phyloP scores from a whole-genome alignment of 2,888 invertebrate species.

The Eristalis arbustorum region DNA sequence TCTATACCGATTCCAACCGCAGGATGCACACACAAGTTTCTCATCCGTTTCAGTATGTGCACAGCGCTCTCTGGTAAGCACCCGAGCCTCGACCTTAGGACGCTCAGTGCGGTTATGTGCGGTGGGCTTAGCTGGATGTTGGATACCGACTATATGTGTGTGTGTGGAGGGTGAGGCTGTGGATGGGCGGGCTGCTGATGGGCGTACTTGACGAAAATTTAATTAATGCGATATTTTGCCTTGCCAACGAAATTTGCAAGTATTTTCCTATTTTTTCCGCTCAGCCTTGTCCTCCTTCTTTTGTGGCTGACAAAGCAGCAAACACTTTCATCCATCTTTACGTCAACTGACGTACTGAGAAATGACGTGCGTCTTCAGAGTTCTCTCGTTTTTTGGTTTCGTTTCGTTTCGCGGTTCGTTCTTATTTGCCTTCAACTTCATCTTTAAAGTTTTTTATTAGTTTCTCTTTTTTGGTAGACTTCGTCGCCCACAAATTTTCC shows the following conservation, averaged over 20 bases:
- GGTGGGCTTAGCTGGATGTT: slow-evolving; percentile 41
- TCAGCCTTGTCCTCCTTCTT: not conserved
- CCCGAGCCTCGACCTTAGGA: not conserved
- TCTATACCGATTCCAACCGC: slow-evolving; percentile 50
- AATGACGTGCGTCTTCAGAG: slow-evolving; percentile 48
- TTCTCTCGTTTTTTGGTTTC: slow-evolving; percentile 16
- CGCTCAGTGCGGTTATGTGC: slow-evolving; percentile 27
- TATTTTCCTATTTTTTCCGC: slow-evolving; percentile 6
- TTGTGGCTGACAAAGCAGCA: slow-evolving; percentile 63
- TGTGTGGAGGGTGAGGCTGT: too few relatives aligned
- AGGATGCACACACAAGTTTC: slow-evolving; percentile 62
- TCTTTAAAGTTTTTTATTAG: slow-evolving; percentile 68
- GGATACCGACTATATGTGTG: slow-evolving; percentile 53
- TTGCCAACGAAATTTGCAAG: slow-evolving; percentile 34
- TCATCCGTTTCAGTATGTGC: slow-evolving; percentile 43
- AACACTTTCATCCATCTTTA: slow-evolving; percentile 65
- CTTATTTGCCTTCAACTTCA: slow-evolving; percentile 64
- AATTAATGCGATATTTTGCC: slow-evolving; percentile 61
- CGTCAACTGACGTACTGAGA: slow-evolving; percentile 57
- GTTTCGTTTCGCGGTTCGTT: slow-evolving; percentile 16
- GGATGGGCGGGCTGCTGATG: not conserved
- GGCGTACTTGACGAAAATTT: slow-evolving; percentile 60
- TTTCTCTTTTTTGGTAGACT: slow-evolving; percentile 61
- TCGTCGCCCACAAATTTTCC: slow-evolving; percentile 69
- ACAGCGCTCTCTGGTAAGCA: not conserved